Percentiles rank a stretch among this genome's conserved stretches.
These are phyloP conservation scores for Clarias gariepinus DNA, from an alignment of 2,113 vertebrate species.

Conservation along the genomic window DNA sequence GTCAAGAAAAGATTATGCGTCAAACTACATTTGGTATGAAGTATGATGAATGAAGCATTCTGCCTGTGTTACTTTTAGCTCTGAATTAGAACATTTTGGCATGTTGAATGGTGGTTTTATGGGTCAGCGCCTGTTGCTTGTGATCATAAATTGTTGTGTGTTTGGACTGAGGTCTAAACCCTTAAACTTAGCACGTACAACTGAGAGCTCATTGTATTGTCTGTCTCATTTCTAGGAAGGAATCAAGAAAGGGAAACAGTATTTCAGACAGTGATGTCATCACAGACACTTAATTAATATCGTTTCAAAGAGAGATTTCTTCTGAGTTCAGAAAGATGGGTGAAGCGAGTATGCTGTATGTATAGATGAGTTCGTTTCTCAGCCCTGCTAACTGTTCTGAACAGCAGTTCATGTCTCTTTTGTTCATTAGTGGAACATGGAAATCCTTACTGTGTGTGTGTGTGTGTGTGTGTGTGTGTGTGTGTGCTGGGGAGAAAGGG, in stretches of 20 bases:
- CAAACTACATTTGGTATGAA: background rate
- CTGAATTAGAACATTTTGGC: slow-evolving; percentile 25
- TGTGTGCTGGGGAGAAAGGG: background rate
- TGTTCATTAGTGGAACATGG: slow-evolving; percentile 10
- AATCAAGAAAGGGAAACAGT: slow-evolving; percentile 44
- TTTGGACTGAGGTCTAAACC: background rate
- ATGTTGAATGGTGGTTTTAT: slow-evolving; percentile 1
- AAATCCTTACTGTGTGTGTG: background rate
- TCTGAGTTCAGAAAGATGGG: background rate
- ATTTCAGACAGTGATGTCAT: slow-evolving; percentile 49
- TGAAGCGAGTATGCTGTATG: slow-evolving; percentile 9
- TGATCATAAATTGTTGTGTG: slow-evolving; percentile 9
- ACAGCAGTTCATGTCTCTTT: background rate
- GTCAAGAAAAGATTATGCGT: slow-evolving; percentile 13
- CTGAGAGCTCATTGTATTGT: background rate
- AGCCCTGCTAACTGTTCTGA: background rate
- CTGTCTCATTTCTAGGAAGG: background rate
- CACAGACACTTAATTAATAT: slow-evolving; percentile 27
- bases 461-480: too few relatives aligned
- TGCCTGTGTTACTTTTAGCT: background rate
- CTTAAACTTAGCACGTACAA: background rate
- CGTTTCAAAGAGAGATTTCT: slow-evolving; percentile 22
- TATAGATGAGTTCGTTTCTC: background rate
- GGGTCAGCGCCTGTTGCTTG: slow-evolving; percentile 7
- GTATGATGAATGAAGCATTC: slow-evolving; percentile 14